phyloP scores from a whole-genome alignment of 2,113 vertebrate species.

The Porphyrio hochstetteri region DNA sequence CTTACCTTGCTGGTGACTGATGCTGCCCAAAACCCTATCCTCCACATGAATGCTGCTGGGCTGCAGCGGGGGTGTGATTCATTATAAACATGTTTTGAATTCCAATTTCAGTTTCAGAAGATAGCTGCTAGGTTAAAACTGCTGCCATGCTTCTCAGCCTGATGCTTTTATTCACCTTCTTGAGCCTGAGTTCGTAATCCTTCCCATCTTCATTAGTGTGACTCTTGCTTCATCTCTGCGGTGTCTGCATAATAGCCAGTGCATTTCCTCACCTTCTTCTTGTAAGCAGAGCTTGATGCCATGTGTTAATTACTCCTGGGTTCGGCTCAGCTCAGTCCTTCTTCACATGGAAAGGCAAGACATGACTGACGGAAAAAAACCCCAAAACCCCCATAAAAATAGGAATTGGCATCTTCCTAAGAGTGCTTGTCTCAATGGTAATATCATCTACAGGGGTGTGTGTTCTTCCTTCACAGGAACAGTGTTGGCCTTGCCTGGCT shows the following conservation, averaged over 20 bases:
- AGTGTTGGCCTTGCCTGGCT: neutral
- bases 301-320: neutral
- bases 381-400: neutral
- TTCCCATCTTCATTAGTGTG: slow-evolving; percentile 32
- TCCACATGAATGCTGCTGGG: neutral
- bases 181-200: neutral
- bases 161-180: neutral
- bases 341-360: neutral
- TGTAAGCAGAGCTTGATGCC: neutral
- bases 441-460: neutral
- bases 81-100: neutral
- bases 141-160: neutral
- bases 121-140: neutral
- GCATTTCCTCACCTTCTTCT: neutral
- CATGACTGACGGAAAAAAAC: neutral
- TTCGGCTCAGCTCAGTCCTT: neutral
- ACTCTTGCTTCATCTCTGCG: neutral
- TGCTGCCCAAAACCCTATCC: neutral
- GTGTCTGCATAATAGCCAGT: neutral
- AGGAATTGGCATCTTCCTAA: neutral
- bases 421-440: neutral
- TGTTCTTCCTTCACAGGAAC: neutral
- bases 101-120: neutral
- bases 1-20: neutral
- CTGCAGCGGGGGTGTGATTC: neutral